Evolutionary conservation across 2,888 invertebrate species (phyloP), one percentile per base, ranked within the genome.

Genomic region (Yponomeuta cagnagella): DNA sequence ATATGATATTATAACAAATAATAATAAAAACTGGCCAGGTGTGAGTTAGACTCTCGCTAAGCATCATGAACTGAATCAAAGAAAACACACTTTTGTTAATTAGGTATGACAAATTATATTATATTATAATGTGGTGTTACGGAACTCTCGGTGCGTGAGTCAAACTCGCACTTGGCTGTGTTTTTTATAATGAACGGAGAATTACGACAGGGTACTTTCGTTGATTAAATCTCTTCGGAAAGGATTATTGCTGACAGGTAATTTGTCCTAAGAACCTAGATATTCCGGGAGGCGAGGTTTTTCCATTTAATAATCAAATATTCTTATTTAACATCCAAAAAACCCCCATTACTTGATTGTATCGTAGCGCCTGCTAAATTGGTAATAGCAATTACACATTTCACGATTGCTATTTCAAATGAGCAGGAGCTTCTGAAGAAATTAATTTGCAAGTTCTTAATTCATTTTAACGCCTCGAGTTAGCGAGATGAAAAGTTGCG

Each of bases 191-290:
- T 43, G n/a, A 37, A 48, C 10, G 48, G 43, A 10, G 43, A 64
- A 64, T 64, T 30, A 64, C 64, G 6, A 64, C 10, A 23, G 31
- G n/a, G 23, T 64, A 31, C 64, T 64, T 64, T 31, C 31, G 23
- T 30, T 33, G 64, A 64, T 23, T 30, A 65, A 30, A 30, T 65
- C 30, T 33, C 30, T 23, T 30, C 33, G 33, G 10, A 65, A 65
- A 65, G 23, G 65, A 58, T 58, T 58, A 58, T 58, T 58, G 52
- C 52, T 58, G 52, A 58, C 52, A 58, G 52, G 52, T 58, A 58
- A 68, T 58, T 58, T 58, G 15, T 48, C 48, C 33, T 43, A 68
- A 48, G 48, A 48, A 33, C 23, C 68, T 68, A 58, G 52, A 58
- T 58, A 15, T 58, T 5, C 15, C 52, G 15, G 52, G 52, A 58